These are phyloP conservation scores for Parotocinclus haroldoi DNA, from an alignment of 2,797 vertebrate species.

Conservation along the genomic window DNA sequence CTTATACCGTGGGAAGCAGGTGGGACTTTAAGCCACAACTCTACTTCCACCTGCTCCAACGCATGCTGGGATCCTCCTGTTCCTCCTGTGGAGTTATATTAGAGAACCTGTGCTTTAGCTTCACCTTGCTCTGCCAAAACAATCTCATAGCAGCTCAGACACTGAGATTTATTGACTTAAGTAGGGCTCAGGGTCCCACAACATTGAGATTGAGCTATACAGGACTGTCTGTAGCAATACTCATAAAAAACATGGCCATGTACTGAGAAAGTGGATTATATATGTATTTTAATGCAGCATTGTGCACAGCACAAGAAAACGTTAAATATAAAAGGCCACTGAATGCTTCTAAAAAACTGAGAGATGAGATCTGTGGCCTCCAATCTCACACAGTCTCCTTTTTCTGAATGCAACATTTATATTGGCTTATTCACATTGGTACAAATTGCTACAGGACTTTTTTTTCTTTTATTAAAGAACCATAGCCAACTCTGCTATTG, in stretches of 20 bases:
- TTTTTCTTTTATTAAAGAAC: constrained; percentile 56
- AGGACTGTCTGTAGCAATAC: constrained; percentile 30
- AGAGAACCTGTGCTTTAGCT: constrained; percentile 19
- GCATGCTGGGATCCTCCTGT: constrained; percentile 15
- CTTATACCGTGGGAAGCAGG: constrained; percentile 24
- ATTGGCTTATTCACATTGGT: constrained; percentile 43
- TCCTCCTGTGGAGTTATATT: constrained; percentile 17
- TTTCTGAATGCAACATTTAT: constrained; percentile 58
- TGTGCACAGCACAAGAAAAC: constrained; percentile 31
- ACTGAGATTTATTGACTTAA: constrained; percentile 27
- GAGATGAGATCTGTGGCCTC: constrained; percentile 52
- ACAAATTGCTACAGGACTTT: constrained; percentile 52
- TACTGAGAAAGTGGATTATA: constrained; percentile 28
- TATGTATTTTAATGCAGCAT: constrained; percentile 42
- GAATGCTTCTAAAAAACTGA: constrained; percentile 49
- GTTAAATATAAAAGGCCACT: constrained; percentile 42
- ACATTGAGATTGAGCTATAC: constrained; percentile 12
- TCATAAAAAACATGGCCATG: constrained; percentile 14
- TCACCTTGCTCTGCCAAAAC: constrained; percentile 14
- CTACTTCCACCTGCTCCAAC: constrained; percentile 1
- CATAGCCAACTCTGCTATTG: constrained; percentile 26
- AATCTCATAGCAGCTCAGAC: constrained; percentile 13
- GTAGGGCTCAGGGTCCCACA: constrained; percentile 20
- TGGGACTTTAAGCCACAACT: constrained; percentile 19
- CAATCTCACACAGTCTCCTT: constrained; percentile 20